Percentiles rank a stretch among this genome's conserved stretches.
Conservation (phyloP, 1,140 invertebrate genomes). For the Ceratina japonica region DNA sequence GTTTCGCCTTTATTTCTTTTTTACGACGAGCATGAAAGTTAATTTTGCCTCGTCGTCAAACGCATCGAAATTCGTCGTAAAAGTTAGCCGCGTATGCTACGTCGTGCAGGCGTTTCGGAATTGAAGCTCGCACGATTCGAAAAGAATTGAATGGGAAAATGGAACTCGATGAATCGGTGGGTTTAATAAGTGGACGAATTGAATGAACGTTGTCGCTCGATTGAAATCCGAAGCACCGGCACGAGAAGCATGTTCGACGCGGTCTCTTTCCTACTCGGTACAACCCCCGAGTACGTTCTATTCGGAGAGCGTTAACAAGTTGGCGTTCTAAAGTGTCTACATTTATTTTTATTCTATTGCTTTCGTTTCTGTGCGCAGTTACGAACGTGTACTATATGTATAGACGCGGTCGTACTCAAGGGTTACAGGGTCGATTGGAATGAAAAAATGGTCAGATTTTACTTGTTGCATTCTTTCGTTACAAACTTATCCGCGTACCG, state of each 20-base stretch:
- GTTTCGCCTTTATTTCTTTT: neutral
- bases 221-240: conserved; percentile 3
- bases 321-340: neutral
- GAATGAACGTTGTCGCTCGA: neutral
- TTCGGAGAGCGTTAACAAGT: neutral
- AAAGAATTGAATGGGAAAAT: neutral
- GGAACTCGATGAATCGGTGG: neutral
- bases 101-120: neutral
- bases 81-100: neutral
- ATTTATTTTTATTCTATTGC: no score
- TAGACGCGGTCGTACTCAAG: neutral
- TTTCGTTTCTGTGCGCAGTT: neutral
- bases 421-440: neutral
- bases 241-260: neutral
- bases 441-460: neutral
- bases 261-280: neutral
- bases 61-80: neutral
- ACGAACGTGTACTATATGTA: neutral
- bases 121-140: neutral
- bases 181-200: neutral
- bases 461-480: neutral
- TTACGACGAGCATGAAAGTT: neutral
- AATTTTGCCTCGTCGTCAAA: neutral
- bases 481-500: conserved; percentile 17
- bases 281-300: conserved; percentile 25